Evolutionary conservation across 1,140 invertebrate genomes (phyloP).

Genomic region (Panagrolaimus sp.): DNA sequence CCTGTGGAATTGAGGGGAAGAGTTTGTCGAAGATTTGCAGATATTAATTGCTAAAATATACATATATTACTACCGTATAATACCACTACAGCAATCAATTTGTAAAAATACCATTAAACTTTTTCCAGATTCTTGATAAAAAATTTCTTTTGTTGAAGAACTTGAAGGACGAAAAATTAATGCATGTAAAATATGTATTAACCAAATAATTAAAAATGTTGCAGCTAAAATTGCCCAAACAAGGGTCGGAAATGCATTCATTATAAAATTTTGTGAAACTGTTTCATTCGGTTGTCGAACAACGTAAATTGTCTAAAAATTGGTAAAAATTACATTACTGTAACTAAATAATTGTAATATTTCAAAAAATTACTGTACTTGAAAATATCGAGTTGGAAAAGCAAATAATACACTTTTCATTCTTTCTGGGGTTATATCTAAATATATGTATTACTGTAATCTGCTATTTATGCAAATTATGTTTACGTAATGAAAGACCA

Average conservation of each 20-base stretch:
- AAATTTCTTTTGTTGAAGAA: neutral
- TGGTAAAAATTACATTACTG: neutral
- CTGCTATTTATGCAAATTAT: no score
- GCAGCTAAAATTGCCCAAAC: slow-evolving; percentile 24
- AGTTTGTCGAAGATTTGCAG: slow-evolving; percentile 29
- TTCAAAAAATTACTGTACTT: slow-evolving; percentile 18
- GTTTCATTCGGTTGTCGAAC: slow-evolving; percentile 28
- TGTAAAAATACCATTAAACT: slow-evolving; percentile 3
- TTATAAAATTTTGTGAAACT: slow-evolving; percentile 35
- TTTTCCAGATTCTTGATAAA: slow-evolving; percentile 8
- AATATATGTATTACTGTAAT: no score
- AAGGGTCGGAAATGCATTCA: slow-evolving; percentile 20
- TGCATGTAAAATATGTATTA: neutral
- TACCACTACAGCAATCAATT: neutral
- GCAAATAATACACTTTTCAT: slow-evolving; percentile 31
- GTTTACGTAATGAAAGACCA: slow-evolving; percentile 28
- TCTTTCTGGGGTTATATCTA: slow-evolving; percentile 31
- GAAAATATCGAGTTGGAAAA: slow-evolving; percentile 36
- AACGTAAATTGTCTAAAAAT: slow-evolving; percentile 34
- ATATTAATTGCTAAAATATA: slow-evolving; percentile 22
- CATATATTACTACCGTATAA: neutral
- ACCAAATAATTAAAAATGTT: slow-evolving; percentile 19
- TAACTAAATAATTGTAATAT: neutral
- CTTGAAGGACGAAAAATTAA: neutral
- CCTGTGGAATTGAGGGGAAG: slow-evolving; percentile 28